These are phyloP conservation scores for Scytalopus superciliaris DNA, from an alignment of 2,113 vertebrate genomes.

Conservation along the genomic window DNA sequence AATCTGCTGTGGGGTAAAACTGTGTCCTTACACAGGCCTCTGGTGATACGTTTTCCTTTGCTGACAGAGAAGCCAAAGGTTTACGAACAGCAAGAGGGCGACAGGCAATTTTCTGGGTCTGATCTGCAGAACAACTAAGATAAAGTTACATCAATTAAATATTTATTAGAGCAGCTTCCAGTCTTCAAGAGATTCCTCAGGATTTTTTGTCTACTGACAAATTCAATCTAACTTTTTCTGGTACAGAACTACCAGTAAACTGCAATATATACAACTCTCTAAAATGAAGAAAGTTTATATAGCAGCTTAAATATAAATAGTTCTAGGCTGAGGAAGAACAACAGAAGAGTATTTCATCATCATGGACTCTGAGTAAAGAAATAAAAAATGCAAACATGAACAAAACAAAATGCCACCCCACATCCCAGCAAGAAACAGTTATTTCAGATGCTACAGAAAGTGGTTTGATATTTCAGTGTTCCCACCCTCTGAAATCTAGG, in stretches of 20 bases:
- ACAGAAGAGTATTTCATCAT: neutral
- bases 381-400: neutral
- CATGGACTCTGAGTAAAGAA: neutral
- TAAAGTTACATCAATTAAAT: neutral
- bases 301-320: neutral
- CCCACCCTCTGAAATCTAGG: neutral
- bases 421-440: neutral
- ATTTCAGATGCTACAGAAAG: neutral
- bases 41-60: slow-evolving; percentile 51
- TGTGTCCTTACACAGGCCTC: slow-evolving; percentile 68
- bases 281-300: accelerated
- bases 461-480: neutral
- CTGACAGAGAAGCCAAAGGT: slow-evolving; percentile 27
- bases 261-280: neutral
- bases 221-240: neutral
- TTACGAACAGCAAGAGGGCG: slow-evolving; percentile 55
- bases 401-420: neutral
- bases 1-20: neutral
- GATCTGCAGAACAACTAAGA: slow-evolving; percentile 52
- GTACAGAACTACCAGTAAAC: neutral
- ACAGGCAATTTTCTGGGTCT: neutral
- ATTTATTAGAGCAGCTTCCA: neutral
- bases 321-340: neutral
- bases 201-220: neutral
- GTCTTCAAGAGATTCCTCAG: neutral